Evolutionary conservation across 2,888 invertebrate genomes (phyloP).

Genomic region (Capitulum mitella): DNA sequence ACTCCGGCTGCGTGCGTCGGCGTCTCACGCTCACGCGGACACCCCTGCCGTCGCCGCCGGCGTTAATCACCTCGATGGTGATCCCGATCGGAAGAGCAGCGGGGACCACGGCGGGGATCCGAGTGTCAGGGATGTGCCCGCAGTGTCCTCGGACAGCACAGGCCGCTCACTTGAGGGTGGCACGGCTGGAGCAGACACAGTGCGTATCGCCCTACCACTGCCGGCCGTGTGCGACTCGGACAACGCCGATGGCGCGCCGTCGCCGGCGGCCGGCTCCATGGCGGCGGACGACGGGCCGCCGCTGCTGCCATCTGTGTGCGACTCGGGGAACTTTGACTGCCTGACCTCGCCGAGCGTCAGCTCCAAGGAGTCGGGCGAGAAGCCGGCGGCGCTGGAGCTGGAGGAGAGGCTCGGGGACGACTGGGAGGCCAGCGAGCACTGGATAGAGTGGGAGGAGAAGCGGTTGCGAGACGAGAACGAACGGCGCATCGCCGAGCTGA

Average conservation of each 20-base stretch:
- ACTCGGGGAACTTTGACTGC: constrained; percentile 82
- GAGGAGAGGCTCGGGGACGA: constrained; percentile 35
- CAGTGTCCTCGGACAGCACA: background rate
- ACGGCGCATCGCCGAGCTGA: constrained; percentile 42
- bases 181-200: background rate
- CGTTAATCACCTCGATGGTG: background rate
- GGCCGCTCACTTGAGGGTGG: background rate
- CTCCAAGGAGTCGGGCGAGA: constrained; percentile 62
- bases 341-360: constrained; percentile 61
- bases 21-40: background rate
- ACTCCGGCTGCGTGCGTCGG: constrained; percentile 48
- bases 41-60: background rate
- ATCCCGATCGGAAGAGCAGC: background rate
- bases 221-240: background rate
- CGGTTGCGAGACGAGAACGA: constrained; percentile 64
- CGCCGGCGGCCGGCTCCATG: background rate
- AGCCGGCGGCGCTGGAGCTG: constrained; percentile 8
- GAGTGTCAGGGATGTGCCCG: no score
- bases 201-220: background rate
- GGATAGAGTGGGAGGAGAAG: constrained; percentile 52
- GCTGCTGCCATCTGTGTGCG: constrained; percentile 63
- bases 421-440: constrained; percentile 25
- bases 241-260: background rate
- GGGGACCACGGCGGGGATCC: background rate
- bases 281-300: background rate